These are phyloP conservation scores for Ophonus ardosiacus DNA, from an alignment of 2,888 invertebrate species.

Conservation along the genomic window DNA sequence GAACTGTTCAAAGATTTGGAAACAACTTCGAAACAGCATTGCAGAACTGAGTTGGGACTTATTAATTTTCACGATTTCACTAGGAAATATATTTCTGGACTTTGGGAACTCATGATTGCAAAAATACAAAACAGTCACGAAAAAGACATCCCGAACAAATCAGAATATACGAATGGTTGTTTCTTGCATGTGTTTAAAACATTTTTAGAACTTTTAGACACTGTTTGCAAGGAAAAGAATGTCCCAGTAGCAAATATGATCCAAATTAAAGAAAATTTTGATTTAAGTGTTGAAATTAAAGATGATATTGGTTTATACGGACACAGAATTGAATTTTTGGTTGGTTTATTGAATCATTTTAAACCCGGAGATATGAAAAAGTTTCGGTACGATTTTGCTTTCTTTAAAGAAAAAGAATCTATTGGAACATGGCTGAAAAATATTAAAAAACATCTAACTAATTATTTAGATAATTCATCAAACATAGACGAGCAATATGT, in stretches of 20 bases:
- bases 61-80: neutral
- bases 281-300: neutral
- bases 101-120: neutral
- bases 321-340: neutral
- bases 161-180: neutral
- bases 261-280: neutral
- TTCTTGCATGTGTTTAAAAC: constrained; percentile 21
- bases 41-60: neutral
- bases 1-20: constrained; percentile 11
- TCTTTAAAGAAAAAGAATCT: neutral
- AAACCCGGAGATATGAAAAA: neutral
- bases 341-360: constrained; percentile 4
- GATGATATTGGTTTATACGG: neutral
- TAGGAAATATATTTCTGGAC: neutral
- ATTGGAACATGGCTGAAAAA: neutral
- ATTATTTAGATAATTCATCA: neutral
- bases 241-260: neutral
- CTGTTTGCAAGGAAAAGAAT: neutral
- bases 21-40: neutral
- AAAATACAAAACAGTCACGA: neutral
- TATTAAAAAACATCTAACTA: neutral
- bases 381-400: neutral
- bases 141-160: neutral
- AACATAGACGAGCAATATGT: neutral
- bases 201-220: constrained; percentile 7